Evolutionary conservation across 92 coral and sea anemone genomes (phyloP).

Genomic region (Nematostella vectensis): DNA sequence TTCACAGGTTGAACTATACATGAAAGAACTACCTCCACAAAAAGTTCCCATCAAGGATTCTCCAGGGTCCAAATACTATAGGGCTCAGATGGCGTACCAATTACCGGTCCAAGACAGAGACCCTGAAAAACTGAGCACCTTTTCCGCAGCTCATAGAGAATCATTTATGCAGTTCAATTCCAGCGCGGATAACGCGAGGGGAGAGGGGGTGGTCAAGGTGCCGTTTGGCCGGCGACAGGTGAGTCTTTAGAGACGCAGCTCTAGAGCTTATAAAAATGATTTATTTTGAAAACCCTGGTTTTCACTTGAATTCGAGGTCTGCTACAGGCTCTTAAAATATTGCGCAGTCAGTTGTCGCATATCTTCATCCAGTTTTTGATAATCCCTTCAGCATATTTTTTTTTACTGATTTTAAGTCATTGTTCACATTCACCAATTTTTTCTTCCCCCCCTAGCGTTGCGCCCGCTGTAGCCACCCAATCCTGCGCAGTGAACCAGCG

Average conservation of each 20-base stretch:
- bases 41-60: conserved; percentile 55
- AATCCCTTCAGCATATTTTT: too few relatives aligned
- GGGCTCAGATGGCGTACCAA: conserved; percentile 50
- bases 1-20: conserved; percentile 57
- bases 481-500: conserved; percentile 72
- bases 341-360: too few relatives aligned
- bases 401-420: too few relatives aligned
- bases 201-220: conserved; percentile 60
- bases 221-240: conserved; percentile 82
- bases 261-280: too few relatives aligned
- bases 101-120: conserved; percentile 71
- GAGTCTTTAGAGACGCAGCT: too few relatives aligned
- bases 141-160: conserved; percentile 66
- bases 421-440: too few relatives aligned
- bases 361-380: too few relatives aligned
- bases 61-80: conserved; percentile 57
- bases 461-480: conserved; percentile 60
- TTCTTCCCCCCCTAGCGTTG: conserved; percentile 63
- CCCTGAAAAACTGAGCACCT: conserved; percentile 42
- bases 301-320: too few relatives aligned
- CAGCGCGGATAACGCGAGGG: conserved; percentile 57
- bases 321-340: too few relatives aligned
- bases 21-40: conserved; percentile 64
- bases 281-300: too few relatives aligned
- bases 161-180: conserved; percentile 73